A percentile compares a stretch with the other conserved stretches of the same genome.
phyloP scores from a whole-genome alignment of 2,888 invertebrate genomes.

The Xestobium rufovillosum region DNA sequence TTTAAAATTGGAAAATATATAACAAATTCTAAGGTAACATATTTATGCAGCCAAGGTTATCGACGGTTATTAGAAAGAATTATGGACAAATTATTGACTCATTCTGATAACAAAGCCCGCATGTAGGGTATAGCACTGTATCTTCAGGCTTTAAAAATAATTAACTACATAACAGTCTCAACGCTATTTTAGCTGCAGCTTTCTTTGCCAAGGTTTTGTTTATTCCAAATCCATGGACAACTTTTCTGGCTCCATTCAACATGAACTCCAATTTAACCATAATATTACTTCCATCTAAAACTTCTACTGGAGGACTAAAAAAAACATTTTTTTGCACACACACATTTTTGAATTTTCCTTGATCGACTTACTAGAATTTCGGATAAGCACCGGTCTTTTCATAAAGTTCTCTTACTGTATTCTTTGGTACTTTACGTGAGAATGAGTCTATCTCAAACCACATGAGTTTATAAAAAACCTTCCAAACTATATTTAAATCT shows the following conservation, averaged over 20 bases:
- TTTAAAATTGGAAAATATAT: no score
- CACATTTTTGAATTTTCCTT: not conserved
- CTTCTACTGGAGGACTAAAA: slow-evolving; percentile 24
- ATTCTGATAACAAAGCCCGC: no score
- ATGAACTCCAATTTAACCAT: slow-evolving; percentile 58
- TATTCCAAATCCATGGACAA: slow-evolving; percentile 62
- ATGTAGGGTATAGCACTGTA: no score
- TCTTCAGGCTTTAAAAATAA: no score
- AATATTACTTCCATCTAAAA: slow-evolving; percentile 39
- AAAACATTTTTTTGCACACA: no score
- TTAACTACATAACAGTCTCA: slow-evolving; percentile 52
- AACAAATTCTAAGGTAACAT: no score
- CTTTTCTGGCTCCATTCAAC: slow-evolving; percentile 49
- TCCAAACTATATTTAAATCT: slow-evolving; percentile 68
- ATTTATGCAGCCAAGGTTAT: no score
- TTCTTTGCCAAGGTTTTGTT: slow-evolving; percentile 66
- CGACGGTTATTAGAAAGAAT: no score
- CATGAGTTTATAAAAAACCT: slow-evolving; percentile 76
- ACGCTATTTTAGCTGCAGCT: slow-evolving; percentile 71
- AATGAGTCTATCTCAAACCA: slow-evolving; percentile 78
- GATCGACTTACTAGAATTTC: slow-evolving; percentile 57
- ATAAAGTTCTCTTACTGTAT: slow-evolving; percentile 77
- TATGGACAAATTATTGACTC: no score
- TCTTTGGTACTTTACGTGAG: slow-evolving; percentile 74
- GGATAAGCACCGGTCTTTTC: slow-evolving; percentile 77